Evolutionary conservation across 2,113 vertebrate species (phyloP).

Genomic region (Embiotoca jacksoni): DNA sequence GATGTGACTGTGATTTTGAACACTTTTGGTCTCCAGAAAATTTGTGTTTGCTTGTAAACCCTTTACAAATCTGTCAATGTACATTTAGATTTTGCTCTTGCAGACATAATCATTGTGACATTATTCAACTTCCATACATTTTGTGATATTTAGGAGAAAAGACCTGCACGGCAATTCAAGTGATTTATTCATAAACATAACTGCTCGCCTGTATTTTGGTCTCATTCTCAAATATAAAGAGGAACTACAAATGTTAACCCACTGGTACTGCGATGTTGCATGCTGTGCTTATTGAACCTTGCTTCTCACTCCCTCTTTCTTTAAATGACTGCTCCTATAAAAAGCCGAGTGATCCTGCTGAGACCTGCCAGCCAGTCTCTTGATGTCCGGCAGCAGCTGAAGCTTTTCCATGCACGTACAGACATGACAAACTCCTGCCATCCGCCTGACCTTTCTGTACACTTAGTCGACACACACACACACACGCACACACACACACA

Average conservation of each 20-base stretch:
- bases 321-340: constrained; percentile 80
- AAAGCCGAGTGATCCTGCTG: constrained; percentile 74
- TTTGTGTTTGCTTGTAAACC: no score
- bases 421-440: constrained; percentile 75
- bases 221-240: constrained; percentile 43
- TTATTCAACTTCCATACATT: no score
- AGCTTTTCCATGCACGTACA: constrained; percentile 40
- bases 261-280: constrained; percentile 26
- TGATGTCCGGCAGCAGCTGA: constrained; percentile 84
- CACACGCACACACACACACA: not conserved
- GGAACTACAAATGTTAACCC: constrained; percentile 57
- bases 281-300: constrained; percentile 70
- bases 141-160: no score
- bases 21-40: no score
- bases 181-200: constrained; percentile 15
- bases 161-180: not conserved
- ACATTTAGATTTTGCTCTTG: no score
- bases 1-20: no score
- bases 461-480: not conserved
- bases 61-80: no score
- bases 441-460: constrained; percentile 72
- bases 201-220: constrained; percentile 35
- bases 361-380: constrained; percentile 46
- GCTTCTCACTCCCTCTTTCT: constrained; percentile 61
- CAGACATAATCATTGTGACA: no score